Evolutionary conservation across 2,113 vertebrate genomes (phyloP), one percentile per base, ranked within the genome.

Genomic region (Sylvilagus bachmani): DNA sequence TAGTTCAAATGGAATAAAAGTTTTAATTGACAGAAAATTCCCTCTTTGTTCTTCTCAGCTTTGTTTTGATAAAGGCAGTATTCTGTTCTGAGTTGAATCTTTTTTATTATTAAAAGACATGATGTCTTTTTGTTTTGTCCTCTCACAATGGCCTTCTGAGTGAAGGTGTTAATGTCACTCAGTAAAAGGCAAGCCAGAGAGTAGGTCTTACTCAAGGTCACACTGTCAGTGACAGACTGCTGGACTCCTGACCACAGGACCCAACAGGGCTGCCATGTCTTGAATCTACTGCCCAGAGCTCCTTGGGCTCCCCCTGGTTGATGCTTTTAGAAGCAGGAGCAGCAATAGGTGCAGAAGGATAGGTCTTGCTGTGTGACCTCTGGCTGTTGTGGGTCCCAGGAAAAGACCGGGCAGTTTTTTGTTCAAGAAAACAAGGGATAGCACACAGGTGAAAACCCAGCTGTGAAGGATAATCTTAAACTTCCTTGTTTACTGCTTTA

Each of bases 131-230:
- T 27, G 17, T 74, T 88, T 94, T 94, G 78, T 58, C 29, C 10
- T 92, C 22, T 94, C 27, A 19, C 19, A 13, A 16, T 38, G 75
- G 81, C 36, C 49, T 69, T 71, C 62, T 73, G 73, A 92, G 58
- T 33, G 13, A 85, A 95, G 71, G 17, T 90, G 78, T n/a, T 81
- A 33, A 33, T 21, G 13, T 25, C 55, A 27, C 58, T 82, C 3
- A 31, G 8, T 95, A 53, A 92, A 80, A 94, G 83, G 79, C 74
- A 88, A 90, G 78, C 80, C 74, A 88, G 88, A 97, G 85, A 86
- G 69, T 84, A 92, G 96, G 31, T 97, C 85, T 96, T 92, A 79
- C 69, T 80, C 90, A 90, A 92, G 78, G 96, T 95, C 95, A 96
- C 95, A 88, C 38, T 73, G 11, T 89, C 91, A 78, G 27, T 86